These are phyloP conservation scores for Tachina lurida DNA, from an alignment of 2,888 invertebrate genomes.

Conservation along the genomic window DNA sequence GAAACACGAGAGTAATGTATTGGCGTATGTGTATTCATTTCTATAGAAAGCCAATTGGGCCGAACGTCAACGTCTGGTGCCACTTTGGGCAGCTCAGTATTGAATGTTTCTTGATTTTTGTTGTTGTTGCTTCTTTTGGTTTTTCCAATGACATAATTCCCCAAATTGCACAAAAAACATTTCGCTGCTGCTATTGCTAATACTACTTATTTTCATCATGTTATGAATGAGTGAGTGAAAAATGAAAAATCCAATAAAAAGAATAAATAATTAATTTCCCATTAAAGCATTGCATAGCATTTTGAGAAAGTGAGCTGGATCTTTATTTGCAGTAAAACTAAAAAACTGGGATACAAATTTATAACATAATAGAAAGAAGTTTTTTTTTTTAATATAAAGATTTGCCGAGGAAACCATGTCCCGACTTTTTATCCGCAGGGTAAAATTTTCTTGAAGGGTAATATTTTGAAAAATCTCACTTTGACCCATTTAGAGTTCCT, in stretches of 20 bases:
- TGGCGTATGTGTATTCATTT: too few relatives aligned
- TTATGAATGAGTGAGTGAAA: slow-evolving; percentile 7
- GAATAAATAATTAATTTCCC: slow-evolving; percentile 19
- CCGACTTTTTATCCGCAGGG: too few relatives aligned
- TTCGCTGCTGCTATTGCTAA: slow-evolving; percentile 20
- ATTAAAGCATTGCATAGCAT: background rate
- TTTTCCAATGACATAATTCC: slow-evolving; percentile 71
- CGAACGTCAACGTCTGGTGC: too few relatives aligned
- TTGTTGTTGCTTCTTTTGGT: slow-evolving; percentile 42
- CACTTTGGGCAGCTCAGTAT: too few relatives aligned
- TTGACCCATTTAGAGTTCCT: too few relatives aligned
- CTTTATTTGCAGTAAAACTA: background rate
- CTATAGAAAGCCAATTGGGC: too few relatives aligned
- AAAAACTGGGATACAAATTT: background rate
- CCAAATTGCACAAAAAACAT: slow-evolving; percentile 64
- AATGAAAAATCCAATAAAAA: slow-evolving; percentile 8
- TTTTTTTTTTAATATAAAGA: background rate
- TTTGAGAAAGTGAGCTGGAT: slow-evolving; percentile 8
- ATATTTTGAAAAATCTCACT: too few relatives aligned
- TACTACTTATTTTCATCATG: slow-evolving; percentile 25
- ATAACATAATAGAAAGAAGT: background rate
- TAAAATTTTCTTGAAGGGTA: too few relatives aligned
- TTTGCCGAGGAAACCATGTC: too few relatives aligned
- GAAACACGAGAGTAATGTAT: too few relatives aligned
- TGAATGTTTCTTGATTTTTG: slow-evolving; percentile 42